phyloP scores from a whole-genome alignment of 2,113 vertebrate genomes.

The Chitala chitala region DNA sequence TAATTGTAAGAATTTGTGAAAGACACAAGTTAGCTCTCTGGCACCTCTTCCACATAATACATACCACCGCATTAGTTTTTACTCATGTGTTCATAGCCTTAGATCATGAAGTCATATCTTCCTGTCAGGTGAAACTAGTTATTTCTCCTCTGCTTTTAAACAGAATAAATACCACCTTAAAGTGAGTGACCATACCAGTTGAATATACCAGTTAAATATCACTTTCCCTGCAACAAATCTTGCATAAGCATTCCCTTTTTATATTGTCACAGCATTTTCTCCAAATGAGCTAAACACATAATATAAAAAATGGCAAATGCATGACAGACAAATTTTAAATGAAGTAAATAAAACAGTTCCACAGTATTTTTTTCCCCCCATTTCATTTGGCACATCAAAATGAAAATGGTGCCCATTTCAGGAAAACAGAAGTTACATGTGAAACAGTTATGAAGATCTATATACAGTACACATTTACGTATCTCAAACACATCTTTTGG shows the following conservation, averaged over 20 bases:
- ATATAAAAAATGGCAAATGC: not conserved
- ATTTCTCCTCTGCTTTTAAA: not conserved
- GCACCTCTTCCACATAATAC: not conserved
- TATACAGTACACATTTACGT: not conserved
- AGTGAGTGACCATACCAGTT: not conserved
- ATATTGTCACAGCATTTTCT: slow-evolving; percentile 3
- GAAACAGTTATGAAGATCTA: not conserved
- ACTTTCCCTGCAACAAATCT: not conserved
- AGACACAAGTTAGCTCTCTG: not conserved
- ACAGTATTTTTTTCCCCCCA: slow-evolving; percentile 19
- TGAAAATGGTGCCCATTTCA: not conserved
- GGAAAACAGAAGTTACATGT: not conserved
- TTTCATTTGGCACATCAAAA: slow-evolving; percentile 18
- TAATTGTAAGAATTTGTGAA: not conserved
- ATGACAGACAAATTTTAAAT: not conserved
- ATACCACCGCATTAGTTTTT: not conserved
- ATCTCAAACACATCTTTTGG: not conserved
- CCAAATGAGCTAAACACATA: not conserved
- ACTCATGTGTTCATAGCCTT: slow-evolving; percentile 7
- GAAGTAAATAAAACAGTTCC: not conserved
- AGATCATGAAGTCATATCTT: not conserved
- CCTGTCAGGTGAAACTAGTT: not conserved
- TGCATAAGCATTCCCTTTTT: not conserved
- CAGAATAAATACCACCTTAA: too few relatives aligned
- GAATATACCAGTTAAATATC: not conserved